phyloP scores from a whole-genome alignment of 2,797 vertebrate species.

The Pangasius krempfi region DNA sequence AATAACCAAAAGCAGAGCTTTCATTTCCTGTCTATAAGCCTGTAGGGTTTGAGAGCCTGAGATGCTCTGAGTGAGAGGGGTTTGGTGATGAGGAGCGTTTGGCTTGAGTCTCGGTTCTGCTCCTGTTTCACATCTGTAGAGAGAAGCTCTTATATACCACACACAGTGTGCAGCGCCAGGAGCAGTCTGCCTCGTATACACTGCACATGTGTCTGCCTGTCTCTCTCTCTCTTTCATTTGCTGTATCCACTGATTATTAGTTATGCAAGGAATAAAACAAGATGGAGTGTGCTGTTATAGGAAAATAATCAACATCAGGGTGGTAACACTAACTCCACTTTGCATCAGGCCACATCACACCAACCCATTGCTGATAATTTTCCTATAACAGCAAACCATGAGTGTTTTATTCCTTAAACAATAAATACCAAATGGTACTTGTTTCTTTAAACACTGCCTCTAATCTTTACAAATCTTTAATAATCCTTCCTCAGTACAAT shows the following conservation, averaged over 20 bases:
- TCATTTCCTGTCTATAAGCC: slow-evolving; percentile 48
- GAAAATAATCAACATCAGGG: not conserved
- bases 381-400: not conserved
- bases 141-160: slow-evolving; percentile 7
- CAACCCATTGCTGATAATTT: not conserved
- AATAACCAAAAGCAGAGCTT: slow-evolving; percentile 32
- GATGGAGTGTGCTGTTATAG: not conserved
- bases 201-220: not conserved
- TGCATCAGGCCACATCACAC: not conserved
- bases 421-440: not conserved
- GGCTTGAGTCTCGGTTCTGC: not conserved
- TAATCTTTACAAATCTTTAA: not conserved
- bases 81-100: slow-evolving; percentile 14
- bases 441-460: not conserved
- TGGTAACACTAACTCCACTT: not conserved
- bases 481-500: not conserved
- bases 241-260: not conserved
- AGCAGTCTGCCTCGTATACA: not conserved
- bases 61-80: slow-evolving; percentile 11
- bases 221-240: not conserved
- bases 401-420: not conserved
- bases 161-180: slow-evolving; percentile 1
- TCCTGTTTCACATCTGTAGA: slow-evolving; percentile 1
- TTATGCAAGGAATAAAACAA: not conserved
- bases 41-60: slow-evolving; percentile 25